A percentile compares a stretch with the other conserved stretches of the same genome.
Conservation (phyloP, 2,888 invertebrate species). For the Aromia moschata region DNA sequence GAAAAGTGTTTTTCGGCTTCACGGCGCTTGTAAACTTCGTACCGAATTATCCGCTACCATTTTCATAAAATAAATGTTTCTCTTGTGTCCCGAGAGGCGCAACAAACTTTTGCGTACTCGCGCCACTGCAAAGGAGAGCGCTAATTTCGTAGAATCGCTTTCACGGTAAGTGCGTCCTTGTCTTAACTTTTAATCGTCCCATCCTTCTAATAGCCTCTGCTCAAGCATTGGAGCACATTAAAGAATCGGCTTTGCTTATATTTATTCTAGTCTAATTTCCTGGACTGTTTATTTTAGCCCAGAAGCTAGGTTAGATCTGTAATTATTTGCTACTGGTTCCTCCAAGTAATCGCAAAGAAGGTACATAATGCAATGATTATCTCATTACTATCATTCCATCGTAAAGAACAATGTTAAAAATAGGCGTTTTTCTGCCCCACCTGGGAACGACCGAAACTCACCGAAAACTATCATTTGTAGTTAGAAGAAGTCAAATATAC, state of each 20-base stretch:
- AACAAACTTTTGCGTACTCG: background rate
- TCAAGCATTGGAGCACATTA: conserved; percentile 3
- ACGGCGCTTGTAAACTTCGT: background rate
- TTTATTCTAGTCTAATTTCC: too few species aligned
- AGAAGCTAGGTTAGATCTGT: too few species aligned
- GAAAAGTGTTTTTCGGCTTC: background rate
- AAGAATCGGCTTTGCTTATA: conserved; percentile 1
- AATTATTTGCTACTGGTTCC: too few species aligned
- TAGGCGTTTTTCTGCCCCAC: too few species aligned
- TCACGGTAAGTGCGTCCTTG: background rate
- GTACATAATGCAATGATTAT: too few species aligned
- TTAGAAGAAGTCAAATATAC: too few species aligned
- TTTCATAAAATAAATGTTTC: background rate
- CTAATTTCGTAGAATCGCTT: conserved; percentile 2
- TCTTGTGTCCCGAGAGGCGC: background rate
- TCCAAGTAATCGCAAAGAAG: too few species aligned
- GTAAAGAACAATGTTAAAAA: too few species aligned
- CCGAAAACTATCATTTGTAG: too few species aligned
- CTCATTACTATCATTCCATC: too few species aligned
- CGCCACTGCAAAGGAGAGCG: background rate
- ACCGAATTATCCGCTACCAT: background rate
- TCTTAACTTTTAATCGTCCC: background rate
- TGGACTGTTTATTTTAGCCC: too few species aligned
- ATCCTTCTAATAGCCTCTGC: background rate
- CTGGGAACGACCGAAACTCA: too few species aligned